Evolutionary conservation across 2,888 invertebrate genomes (phyloP), one percentile per base, ranked within the genome.

Genomic region (Apamea sordens): DNA sequence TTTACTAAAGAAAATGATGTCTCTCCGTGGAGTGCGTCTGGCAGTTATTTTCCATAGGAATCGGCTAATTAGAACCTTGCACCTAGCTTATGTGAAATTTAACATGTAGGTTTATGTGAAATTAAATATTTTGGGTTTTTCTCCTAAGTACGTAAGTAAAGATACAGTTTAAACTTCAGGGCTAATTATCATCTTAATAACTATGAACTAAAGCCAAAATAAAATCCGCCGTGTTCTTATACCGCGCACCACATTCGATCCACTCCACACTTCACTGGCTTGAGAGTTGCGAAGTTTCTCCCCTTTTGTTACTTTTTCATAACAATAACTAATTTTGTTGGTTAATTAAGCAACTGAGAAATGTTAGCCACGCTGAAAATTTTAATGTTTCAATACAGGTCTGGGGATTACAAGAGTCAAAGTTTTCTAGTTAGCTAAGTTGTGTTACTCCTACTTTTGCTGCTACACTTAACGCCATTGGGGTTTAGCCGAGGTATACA

Each of bases 271-370:
- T 89, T 83, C 87, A 87, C 89, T 84, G 89, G 86, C 91, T 89
- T 89, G 88, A 90, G 88, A 90, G 91, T 91, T 89, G 86, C 91
- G 80, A 93, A 93, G 88, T 93, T 92, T 89, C 89, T 86, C 90
- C 91, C 90, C 89, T 91, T 91, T 92, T 91, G 91, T 91, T 92
- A 91, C 92, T 93, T 94, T 94, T 94, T 94, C 92, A 93, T 93
- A 94, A 94, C 93, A 94, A 94, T 94, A 94, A 93, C 94, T 94
- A 94, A 94, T 94, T 94, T 93, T 89, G 92, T 91, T 91, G 93
- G 93, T 93, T 94, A 94, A 95, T 95, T 93, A 93, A 92, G 91
- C 92, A 91, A 92, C 92, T 91, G 92, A 91, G 90, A 91, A 93
- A 91, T 92, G 92, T 91, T 93, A 85, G 87, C 80, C 72, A 50